Percentiles rank a stretch among this genome's conserved stretches.
phyloP scores from a whole-genome alignment of 2,113 vertebrate species.

The Acrocephalus kingi region DNA sequence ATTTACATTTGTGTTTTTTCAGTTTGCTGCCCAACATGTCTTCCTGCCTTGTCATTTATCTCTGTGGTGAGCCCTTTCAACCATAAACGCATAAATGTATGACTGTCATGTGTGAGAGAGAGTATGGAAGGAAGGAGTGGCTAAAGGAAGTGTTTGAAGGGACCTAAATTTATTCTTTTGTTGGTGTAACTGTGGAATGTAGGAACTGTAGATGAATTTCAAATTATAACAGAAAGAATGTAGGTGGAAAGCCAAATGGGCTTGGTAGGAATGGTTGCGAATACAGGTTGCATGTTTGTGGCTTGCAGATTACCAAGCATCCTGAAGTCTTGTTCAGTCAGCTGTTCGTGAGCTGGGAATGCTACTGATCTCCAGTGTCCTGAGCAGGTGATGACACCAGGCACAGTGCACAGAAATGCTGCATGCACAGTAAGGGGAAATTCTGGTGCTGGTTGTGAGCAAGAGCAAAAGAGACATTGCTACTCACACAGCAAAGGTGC shows the following conservation, averaged over 20 bases:
- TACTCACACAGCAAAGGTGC: neutral
- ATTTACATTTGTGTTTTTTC: neutral
- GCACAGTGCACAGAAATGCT: neutral
- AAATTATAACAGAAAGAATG: neutral
- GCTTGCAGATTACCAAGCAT: neutral
- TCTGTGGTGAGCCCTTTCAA: neutral
- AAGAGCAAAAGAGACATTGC: neutral
- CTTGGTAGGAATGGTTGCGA: neutral
- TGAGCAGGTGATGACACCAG: neutral
- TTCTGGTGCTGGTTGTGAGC: neutral
- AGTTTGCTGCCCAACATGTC: neutral
- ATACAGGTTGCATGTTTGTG: neutral
- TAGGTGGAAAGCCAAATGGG: neutral
- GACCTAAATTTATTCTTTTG: neutral
- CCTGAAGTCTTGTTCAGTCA: neutral
- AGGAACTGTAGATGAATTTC: neutral
- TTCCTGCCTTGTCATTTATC: neutral
- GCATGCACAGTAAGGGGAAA: fast-evolving
- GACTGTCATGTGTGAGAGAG: neutral
- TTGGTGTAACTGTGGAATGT: neutral
- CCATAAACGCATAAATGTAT: neutral
- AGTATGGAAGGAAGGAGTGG: neutral
- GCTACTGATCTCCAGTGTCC: neutral
- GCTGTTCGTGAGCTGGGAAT: neutral
- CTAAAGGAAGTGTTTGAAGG: neutral